A percentile compares a stretch with the other conserved stretches of the same genome.
Evolutionary conservation across 2,797 vertebrate genomes (phyloP).

Genomic region (Aselliscus stoliczkanus): DNA sequence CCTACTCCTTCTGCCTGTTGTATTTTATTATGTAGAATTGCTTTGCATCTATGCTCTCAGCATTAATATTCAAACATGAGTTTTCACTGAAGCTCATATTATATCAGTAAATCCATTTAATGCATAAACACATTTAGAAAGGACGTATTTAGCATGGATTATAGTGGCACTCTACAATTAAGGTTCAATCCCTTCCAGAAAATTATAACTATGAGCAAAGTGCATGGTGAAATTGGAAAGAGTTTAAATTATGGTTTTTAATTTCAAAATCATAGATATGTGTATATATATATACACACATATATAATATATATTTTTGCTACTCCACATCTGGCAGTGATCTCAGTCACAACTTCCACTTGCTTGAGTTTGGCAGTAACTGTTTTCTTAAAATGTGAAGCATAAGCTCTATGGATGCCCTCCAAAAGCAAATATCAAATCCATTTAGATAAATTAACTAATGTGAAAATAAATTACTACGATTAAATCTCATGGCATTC

Average conservation of each 20-base stretch:
- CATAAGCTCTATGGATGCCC: background rate
- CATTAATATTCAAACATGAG: slow-evolving; percentile 20
- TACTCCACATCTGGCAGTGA: slow-evolving; percentile 8
- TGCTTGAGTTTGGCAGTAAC: background rate
- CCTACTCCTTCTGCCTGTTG: background rate
- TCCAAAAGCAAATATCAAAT: slow-evolving; percentile 29
- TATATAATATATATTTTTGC: background rate
- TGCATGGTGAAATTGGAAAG: background rate
- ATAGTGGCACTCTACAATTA: background rate
- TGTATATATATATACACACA: background rate
- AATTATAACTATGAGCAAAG: background rate
- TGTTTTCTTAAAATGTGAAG: slow-evolving; percentile 37
- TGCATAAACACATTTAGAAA: slow-evolving; percentile 37
- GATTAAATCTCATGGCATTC: background rate
- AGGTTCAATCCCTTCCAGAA: background rate
- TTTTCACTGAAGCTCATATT: background rate
- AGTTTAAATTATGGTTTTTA: slow-evolving; percentile 1
- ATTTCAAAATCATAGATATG: slow-evolving; percentile 29
- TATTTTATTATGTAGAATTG: slow-evolving; percentile 16
- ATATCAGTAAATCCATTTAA: slow-evolving; percentile 14
- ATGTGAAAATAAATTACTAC: background rate
- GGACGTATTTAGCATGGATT: background rate
- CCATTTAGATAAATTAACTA: background rate
- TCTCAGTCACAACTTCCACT: slow-evolving; percentile 15
- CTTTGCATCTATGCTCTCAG: background rate